These are phyloP conservation scores for Anguilla pacifica DNA, from an alignment of 2,797 vertebrate genomes.

Conservation along the genomic window DNA sequence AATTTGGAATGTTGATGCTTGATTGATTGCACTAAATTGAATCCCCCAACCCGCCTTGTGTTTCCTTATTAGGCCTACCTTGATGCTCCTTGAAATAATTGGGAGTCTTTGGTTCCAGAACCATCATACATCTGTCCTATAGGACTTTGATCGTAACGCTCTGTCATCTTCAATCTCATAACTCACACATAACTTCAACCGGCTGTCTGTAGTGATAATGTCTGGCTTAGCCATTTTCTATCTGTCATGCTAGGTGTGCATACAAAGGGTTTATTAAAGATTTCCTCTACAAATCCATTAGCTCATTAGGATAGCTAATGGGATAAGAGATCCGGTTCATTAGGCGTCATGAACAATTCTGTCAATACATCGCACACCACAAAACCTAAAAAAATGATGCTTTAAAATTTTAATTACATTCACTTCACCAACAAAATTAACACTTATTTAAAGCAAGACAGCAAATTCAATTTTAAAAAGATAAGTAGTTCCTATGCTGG, in stretches of 20 bases:
- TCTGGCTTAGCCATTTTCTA: neutral
- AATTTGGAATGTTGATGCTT: neutral
- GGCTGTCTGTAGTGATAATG: neutral
- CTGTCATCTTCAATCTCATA: neutral
- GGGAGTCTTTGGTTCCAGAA: neutral
- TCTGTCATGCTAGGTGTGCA: neutral
- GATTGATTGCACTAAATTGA: neutral
- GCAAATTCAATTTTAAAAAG: conserved; percentile 1
- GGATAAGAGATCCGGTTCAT: conserved; percentile 1
- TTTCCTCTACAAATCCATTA: conserved; percentile 19
- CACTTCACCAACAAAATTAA: conserved; percentile 15
- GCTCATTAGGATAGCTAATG: conserved; percentile 15
- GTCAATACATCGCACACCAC: neutral
- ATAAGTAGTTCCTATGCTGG: neutral
- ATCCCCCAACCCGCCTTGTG: neutral
- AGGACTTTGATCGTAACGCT: conserved; percentile 1
- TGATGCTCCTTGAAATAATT: neutral
- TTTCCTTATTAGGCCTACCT: neutral
- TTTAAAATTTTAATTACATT: conserved; percentile 1
- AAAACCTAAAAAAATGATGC: neutral
- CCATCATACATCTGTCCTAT: neutral
- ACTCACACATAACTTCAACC: neutral
- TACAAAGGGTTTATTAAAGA: conserved; percentile 18
- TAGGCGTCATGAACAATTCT: conserved; percentile 8
- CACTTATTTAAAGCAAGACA: conserved; percentile 2